Evolutionary conservation across 2,797 vertebrate genomes (phyloP).

Genomic region (Mycteria americana): DNA sequence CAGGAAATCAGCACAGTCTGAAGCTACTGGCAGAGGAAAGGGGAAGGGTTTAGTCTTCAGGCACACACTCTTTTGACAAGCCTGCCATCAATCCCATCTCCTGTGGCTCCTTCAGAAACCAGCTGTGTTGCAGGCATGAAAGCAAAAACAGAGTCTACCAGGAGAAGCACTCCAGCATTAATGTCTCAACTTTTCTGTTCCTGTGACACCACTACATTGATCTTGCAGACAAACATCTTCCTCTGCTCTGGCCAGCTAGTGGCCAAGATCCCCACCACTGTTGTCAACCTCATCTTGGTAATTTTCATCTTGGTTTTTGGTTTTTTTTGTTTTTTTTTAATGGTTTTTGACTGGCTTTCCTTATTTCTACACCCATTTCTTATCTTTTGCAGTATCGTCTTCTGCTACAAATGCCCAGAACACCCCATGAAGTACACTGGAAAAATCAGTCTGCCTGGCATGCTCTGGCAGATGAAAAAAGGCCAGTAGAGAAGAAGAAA

Average conservation of each 20-base stretch:
- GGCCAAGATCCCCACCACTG: background rate
- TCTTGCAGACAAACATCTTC: background rate
- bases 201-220: background rate
- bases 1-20: background rate
- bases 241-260: background rate
- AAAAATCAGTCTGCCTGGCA: background rate
- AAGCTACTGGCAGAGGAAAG: background rate
- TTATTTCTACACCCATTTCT: background rate
- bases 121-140: background rate
- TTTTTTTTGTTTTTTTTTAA: background rate
- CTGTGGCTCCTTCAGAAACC: background rate
- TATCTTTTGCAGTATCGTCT: background rate
- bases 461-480: background rate
- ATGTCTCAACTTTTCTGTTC: background rate
- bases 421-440: background rate
- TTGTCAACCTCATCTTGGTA: background rate
- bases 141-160: background rate
- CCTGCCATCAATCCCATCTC: background rate
- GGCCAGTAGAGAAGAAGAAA: background rate
- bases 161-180: accelerated
- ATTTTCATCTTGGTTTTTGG: background rate
- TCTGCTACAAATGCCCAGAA: background rate
- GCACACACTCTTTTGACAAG: background rate
- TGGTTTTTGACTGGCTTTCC: background rate
- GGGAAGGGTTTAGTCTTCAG: background rate